Base-by-base conservation (phyloP, 1,140 invertebrate genomes). In the Copidosoma floridanum region DNA sequence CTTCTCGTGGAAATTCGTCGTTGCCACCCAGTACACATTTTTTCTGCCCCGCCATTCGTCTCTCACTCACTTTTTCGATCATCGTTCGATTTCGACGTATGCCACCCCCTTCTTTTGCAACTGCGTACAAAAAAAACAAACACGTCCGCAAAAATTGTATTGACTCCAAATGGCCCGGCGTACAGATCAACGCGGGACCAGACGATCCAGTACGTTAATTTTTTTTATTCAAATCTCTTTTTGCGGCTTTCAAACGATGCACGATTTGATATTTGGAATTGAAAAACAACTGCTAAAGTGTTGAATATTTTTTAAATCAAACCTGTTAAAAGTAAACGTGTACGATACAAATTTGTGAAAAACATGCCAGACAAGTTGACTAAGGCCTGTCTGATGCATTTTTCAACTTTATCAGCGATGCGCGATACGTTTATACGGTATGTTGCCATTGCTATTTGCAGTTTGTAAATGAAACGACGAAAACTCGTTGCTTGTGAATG, bases 231-330 rank as follows among this genome's bases (percentile, higher is more conserved):
- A 41, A 53, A 26, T 23, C 24, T 40, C 50, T 57, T 57, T 57
- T 18, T 37, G 29, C 26, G 32, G 24, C 37, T 51, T 37, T 14
- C 46, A 51, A 27, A 51, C 57, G 29, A 51, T 58, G 16, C 47
- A 32, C 21, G 37, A n/a, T n/a, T n/a, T n/a, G 20, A 57, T 26
- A 41, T 48, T 57, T n/a, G 7, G 23, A 2, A 2, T n/a, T 5
- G 14, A 51, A 41, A 41, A 50, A 47, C 29, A n/a, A n/a, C 47
- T 20, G 21, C 40, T 27, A 8, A n/a, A 16, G 37, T 27, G 24
- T 41, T 57, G n/a, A 40, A 57, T 57, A 41, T 41, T 58, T 51
- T 43, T 51, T 41, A 58, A n/a, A n/a, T n/a, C n/a, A n/a, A n/a
- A n/a, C n/a, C n/a, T n/a, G n/a, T 51, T 44, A 51, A 51, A 51